Evolutionary conservation across 1,140 invertebrate genomes (phyloP), one percentile per base, ranked within the genome.

Genomic region (Pogonomyrmex californicus): DNA sequence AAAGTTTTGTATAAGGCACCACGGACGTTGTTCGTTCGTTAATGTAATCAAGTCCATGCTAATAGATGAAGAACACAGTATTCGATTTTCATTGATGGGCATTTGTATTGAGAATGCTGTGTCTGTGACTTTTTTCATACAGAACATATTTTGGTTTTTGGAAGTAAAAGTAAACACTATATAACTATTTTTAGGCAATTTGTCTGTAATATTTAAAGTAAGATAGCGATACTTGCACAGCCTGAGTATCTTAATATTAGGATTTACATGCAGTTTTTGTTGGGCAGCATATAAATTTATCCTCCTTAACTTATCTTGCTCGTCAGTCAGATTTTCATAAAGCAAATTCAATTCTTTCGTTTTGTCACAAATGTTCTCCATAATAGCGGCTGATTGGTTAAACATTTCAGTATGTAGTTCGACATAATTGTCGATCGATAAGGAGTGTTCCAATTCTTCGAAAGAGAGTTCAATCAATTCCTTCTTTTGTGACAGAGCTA

Each of bases 1-100:
- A 81, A 92, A 95, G 90, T 95, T 83, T 23, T 85, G 92, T 63
- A 95, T 91, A 0, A 95, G 68, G 38, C 92, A 95, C 94, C 94
- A 95, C 44, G 93, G 86, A 30, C 88, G 76, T 0, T 81, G 62
- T 47, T 93, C 58, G 0, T 89, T 82, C 36, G 86, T 91, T 3
- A 93, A 77, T 23, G 92, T 89, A 4, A 95, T 91, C 6, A 93
- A 87, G 89, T 95, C 92, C 23, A 93, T 85, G 9, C 36, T 54
- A 5, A 93, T 62, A 23, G 81, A 44, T 3, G 75, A 70, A 10
- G 14, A 87, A 76, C n/a, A 70, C 51, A 58, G n/a, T 6, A 88
- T 60, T 36, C 71, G 85, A 44, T 90, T 77, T 60, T 87, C 82
- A 5, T 73, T 73, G 6, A 95, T 44, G 17, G 79, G 78, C 30